Evolutionary conservation across 2,888 invertebrate genomes (phyloP).

Genomic region (Cosmopolites sordidus): DNA sequence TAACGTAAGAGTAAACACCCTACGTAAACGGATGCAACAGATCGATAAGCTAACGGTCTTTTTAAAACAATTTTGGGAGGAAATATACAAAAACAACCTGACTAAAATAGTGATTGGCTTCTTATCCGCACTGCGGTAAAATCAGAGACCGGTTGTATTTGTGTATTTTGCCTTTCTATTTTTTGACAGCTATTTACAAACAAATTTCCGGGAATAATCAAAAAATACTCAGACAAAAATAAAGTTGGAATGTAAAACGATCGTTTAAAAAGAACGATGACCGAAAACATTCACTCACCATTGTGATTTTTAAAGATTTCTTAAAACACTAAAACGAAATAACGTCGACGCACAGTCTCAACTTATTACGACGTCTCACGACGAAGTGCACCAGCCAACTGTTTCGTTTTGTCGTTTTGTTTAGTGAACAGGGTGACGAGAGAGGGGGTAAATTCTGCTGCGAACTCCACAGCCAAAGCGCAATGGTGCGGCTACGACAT

Average conservation of each 20-base stretch:
- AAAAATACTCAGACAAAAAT: constrained; percentile 29
- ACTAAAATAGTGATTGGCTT: neutral
- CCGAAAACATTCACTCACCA: constrained; percentile 44
- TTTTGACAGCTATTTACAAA: constrained; percentile 42
- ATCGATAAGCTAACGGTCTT: constrained; percentile 32
- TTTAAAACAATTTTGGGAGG: neutral
- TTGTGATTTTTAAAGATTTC: constrained; percentile 48
- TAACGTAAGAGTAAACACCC: constrained; percentile 37
- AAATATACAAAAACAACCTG: neutral
- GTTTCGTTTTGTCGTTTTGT: constrained; percentile 46
- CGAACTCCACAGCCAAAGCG: constrained; percentile 46
- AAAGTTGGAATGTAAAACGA: constrained; percentile 4
- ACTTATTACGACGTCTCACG: constrained; percentile 36
- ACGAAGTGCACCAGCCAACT: constrained; percentile 46
- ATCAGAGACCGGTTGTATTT: constrained; percentile 41
- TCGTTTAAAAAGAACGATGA: constrained; percentile 33
- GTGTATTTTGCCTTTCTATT: constrained; percentile 24
- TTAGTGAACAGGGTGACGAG: constrained; percentile 37
- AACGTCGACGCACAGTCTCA: constrained; percentile 36
- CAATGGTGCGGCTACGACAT: constrained; percentile 49
- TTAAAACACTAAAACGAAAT: constrained; percentile 40
- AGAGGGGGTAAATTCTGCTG: constrained; percentile 31
- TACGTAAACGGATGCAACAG: constrained; percentile 33
- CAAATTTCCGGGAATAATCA: constrained; percentile 25
- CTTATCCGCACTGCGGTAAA: constrained; percentile 45